Evolutionary conservation across 2,888 invertebrate genomes (phyloP).

Genomic region (Hyles lineata): DNA sequence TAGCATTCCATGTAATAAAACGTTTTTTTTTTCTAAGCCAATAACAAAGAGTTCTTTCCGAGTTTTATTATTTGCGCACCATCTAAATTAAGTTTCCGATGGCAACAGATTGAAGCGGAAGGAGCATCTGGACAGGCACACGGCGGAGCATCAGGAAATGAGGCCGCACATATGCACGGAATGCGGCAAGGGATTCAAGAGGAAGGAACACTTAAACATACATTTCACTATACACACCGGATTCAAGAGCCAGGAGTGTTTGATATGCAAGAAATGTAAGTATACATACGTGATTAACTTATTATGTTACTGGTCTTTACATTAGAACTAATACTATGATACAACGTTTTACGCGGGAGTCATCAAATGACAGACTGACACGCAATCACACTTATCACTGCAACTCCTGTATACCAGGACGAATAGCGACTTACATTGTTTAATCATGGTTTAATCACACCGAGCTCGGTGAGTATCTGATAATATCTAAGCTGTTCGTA

Average conservation of each 20-base stretch:
- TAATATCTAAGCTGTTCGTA: no score
- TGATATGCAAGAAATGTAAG: conserved; percentile 88
- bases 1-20: no score
- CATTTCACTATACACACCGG: conserved; percentile 92
- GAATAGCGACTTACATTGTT: no score
- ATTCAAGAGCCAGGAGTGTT: conserved; percentile 90
- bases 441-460: no score
- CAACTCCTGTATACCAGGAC: no score
- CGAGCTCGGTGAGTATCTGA: no score
- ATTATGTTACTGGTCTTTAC: no score
- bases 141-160: conserved; percentile 90
- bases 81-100: neutral
- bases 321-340: no score
- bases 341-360: no score
- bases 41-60: neutral
- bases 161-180: conserved; percentile 90
- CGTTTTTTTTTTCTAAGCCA: no score
- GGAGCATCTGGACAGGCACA: conserved; percentile 91
- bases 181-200: conserved; percentile 91
- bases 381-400: no score
- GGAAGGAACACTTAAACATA: conserved; percentile 92
- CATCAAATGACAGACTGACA: no score
- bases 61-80: neutral
- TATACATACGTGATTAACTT: conserved; percentile 25
- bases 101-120: conserved; percentile 86